Base-by-base conservation (phyloP, 2,888 invertebrate genomes). In the Fabriciana adippe region DNA sequence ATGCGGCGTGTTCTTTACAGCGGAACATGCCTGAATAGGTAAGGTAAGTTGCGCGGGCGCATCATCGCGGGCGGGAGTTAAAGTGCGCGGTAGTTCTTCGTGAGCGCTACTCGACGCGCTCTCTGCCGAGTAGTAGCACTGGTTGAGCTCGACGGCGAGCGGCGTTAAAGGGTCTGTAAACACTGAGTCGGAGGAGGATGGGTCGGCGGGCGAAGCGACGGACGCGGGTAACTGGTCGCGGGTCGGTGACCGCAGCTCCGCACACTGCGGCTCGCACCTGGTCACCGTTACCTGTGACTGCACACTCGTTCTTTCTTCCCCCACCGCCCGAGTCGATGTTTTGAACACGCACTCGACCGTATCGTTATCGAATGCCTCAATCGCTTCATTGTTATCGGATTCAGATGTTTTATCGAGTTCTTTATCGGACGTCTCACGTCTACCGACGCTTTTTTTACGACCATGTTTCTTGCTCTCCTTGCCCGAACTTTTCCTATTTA, bases 161-260 rank as follows among this genome's bases (percentile, higher is more conserved):
- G 94, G 94, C 83, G 94, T 93, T 76, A 94, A 90, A 76, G 96
- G 95, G 86, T 96, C 96, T 76, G 96, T 96, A 90, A 96, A 96
- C 85, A 96, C 94, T 81, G 96, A 96, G 85, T 95, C 95, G 73
- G 95, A 95, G 79, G 93, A 95, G 76, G 95, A 95, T 73, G 93
- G 94, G 80, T 90, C 93, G 79, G 92, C 94, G 75, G 93, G 93
- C 75, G 88, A 86, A 77, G 78, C 76, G 75, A 79, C 78, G 78
- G 79, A 76, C 81, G 82, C 79, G 79, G 82, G 77, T 75, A 79
- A 82, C 79, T 80, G 82, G 82, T 82, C 86, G 82, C 85, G 88
- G 92, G 91, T 92, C 92, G 90, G 82, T 88, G 92, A 87, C 89
- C 89, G 89, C 79, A 78, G 76, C 77, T 74, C 81, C 77, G 79